Evolutionary conservation across 2,888 invertebrate genomes (phyloP).

Genomic region (Metopia argyrocephala): DNA sequence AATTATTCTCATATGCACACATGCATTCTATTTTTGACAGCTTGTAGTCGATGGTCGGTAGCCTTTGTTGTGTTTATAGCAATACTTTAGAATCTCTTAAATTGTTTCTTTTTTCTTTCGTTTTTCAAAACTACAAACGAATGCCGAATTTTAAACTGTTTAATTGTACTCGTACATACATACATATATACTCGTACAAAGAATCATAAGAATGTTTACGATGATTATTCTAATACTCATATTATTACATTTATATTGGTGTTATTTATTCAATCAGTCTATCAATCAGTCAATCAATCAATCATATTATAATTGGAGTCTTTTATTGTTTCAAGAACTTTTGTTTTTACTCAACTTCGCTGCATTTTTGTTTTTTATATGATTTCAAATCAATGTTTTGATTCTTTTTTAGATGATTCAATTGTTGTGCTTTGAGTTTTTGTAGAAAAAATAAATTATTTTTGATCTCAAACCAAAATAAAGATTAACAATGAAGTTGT

Average conservation of each 20-base stretch:
- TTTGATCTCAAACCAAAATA: no score
- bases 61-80: not conserved
- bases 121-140: not conserved
- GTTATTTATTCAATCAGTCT: slow-evolving; percentile 29
- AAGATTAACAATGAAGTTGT: no score
- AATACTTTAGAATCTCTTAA: slow-evolving; percentile 1
- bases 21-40: not conserved
- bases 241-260: slow-evolving; percentile 13
- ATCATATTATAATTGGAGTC: slow-evolving; percentile 44
- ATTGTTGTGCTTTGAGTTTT: no score
- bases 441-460: no score
- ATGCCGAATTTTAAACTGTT: not conserved
- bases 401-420: no score
- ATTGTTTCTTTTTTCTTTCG: slow-evolving; percentile 4
- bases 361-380: not conserved
- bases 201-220: not conserved
- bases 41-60: not conserved
- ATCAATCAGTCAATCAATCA: slow-evolving; percentile 46
- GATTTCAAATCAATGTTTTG: no score
- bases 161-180: not conserved
- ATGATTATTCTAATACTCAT: slow-evolving; percentile 1
- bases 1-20: not conserved
- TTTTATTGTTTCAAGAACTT: slow-evolving; percentile 42
- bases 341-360: not conserved
- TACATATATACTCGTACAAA: not conserved